Evolutionary conservation across 2,113 vertebrate species (phyloP).

Genomic region (Pipa parva): DNA sequence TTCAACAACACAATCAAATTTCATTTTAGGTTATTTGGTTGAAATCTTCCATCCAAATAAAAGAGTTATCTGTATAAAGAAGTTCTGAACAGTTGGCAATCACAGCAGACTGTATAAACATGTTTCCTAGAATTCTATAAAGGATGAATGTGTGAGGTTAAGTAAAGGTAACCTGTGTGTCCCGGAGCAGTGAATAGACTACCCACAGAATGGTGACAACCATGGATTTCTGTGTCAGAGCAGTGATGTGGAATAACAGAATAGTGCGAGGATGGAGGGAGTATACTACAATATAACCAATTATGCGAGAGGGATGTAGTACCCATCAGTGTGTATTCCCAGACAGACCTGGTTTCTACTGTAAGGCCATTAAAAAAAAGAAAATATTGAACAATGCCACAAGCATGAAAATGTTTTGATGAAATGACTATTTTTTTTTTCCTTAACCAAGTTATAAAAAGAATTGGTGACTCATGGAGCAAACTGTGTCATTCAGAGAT

Average conservation of each 20-base stretch:
- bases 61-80: no score
- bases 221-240: neutral
- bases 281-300: no score
- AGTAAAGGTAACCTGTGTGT: neutral
- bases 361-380: neutral
- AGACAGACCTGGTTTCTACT: neutral
- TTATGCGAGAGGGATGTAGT: neutral
- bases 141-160: neutral
- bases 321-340: no score
- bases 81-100: neutral
- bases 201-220: neutral
- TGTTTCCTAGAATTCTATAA: neutral
- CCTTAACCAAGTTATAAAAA: neutral
- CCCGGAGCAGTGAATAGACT: neutral
- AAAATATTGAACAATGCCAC: neutral
- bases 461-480: conserved; percentile 1
- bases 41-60: no score
- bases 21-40: no score
- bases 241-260: neutral
- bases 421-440: conserved; percentile 6
- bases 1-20: no score
- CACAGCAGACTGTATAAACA: neutral
- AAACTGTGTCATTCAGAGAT: neutral
- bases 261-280: neutral
- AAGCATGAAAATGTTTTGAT: neutral